Evolutionary conservation across 2,888 invertebrate species (phyloP).

Genomic region (Pantelozetes paolii): DNA sequence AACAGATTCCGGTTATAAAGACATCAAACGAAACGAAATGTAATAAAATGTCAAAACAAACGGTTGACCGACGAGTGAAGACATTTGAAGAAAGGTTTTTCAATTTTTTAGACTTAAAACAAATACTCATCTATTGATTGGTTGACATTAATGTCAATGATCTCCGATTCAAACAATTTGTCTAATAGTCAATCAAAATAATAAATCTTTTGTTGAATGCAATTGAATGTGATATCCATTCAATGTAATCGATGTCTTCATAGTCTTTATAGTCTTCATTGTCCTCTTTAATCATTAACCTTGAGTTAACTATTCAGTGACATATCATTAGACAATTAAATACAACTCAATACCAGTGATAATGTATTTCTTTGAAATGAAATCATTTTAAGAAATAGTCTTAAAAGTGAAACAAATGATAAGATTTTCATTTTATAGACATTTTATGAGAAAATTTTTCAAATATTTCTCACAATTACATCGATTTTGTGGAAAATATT

Average conservation of each 20-base stretch:
- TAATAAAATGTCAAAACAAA: conserved; percentile 36
- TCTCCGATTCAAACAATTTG: background rate
- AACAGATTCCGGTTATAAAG: conserved; percentile 29
- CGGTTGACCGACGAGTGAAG: conserved; percentile 16
- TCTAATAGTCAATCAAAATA: background rate
- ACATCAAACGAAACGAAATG: conserved; percentile 37
- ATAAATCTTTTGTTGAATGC: background rate
- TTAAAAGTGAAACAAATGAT: background rate
- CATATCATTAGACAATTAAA: conserved; percentile 3
- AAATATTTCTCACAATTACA: background rate
- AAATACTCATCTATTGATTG: background rate
- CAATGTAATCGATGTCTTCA: background rate
- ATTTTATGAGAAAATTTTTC: background rate
- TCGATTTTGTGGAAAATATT: background rate
- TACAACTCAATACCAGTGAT: background rate
- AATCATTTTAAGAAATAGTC: background rate
- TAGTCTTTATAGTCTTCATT: background rate
- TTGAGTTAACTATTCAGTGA: conserved; percentile 1
- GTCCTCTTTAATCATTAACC: conserved; percentile 31
- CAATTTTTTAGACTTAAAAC: background rate
- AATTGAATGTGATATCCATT: background rate
- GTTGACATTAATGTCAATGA: background rate
- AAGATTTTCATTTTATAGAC: background rate
- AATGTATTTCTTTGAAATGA: conserved; percentile 1
- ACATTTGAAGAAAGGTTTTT: background rate